Evolutionary conservation across 2,113 vertebrate genomes (phyloP), one percentile per base, ranked within the genome.

Genomic region (Thinocorus orbignyianus): DNA sequence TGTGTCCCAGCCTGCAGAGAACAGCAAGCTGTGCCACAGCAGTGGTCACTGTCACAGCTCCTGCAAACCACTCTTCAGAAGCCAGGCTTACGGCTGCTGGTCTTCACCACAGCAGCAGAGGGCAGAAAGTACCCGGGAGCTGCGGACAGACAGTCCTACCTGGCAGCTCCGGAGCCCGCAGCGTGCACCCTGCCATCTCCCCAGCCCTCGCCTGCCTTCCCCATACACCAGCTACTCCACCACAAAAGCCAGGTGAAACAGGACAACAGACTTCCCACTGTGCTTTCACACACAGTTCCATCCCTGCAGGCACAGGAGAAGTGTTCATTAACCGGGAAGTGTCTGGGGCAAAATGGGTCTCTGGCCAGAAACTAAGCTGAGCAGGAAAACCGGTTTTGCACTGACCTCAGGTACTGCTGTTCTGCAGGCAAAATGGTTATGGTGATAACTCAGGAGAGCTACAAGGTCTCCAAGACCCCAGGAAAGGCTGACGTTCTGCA

Each of bases 261-360:
- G 33, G 9, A 17, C 30, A 72, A 39, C 37, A 58, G 51, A 33
- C 28, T 28, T 26, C 30, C 60, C 0, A 0, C 46, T 31, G 24
- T 9, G 60, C 23, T 82, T 44, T 41, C 57, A 82, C 65, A 48
- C 1, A 0, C 3, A 25, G 41, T 37, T 8, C 54, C 44, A 30
- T 7, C 55, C 13, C 69, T 42, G 35, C 44, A 13, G 49, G 60
- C 69, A 61, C 19, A 18, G 33, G 28, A 74, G 24, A 42, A 30
- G 23, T 7, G 11, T 42, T 70, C 46, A 57, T 15, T 30, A 31
- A 7, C 7, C 42, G 76, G 61, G 24, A 74, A 76, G 26, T 10
- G 25, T 0, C 57, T 6, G 1, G 31, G 31, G 22, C 42, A 88
- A 79, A 66, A 66, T 61, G 70, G 20, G 26, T 74, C 51, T 69